These are phyloP conservation scores for Aethina tumida DNA, from an alignment of 1,140 invertebrate genomes.

Conservation along the genomic window DNA sequence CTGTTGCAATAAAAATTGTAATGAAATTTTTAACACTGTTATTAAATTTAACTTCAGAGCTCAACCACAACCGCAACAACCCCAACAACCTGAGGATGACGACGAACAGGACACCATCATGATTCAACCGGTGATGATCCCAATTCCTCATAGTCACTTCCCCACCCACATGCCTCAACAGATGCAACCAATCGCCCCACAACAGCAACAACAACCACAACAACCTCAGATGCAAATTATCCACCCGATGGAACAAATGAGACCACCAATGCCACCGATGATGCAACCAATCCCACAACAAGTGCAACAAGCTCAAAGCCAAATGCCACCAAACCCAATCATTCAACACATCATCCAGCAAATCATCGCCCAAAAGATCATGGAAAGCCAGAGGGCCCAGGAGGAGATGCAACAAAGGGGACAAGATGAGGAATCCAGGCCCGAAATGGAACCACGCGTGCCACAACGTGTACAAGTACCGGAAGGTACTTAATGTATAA, in stretches of 20 bases:
- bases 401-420: slow-evolving; percentile 16
- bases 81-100: slow-evolving; percentile 22
- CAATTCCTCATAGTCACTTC: slow-evolving; percentile 27
- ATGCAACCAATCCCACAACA: slow-evolving; percentile 11
- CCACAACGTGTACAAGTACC: slow-evolving; percentile 24
- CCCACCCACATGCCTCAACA: slow-evolving; percentile 32
- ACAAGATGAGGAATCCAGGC: slow-evolving; percentile 13
- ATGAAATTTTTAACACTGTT: too few species aligned
- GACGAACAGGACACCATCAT: slow-evolving; percentile 34
- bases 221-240: slow-evolving; percentile 16
- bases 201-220: slow-evolving; percentile 13
- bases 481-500: slow-evolving; percentile 33
- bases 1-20: too few species aligned
- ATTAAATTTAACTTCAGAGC: slow-evolving; percentile 10
- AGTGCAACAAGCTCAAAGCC: slow-evolving; percentile 13
- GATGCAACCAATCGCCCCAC: slow-evolving; percentile 13
- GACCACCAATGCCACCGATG: slow-evolving; percentile 9
- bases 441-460: slow-evolving; percentile 9
- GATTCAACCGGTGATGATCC: slow-evolving; percentile 35
- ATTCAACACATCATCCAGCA: slow-evolving; percentile 34
- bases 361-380: slow-evolving; percentile 33
- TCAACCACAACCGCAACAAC: slow-evolving; percentile 19
- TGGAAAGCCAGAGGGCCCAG: slow-evolving; percentile 25
- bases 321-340: slow-evolving; percentile 27
- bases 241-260: slow-evolving; percentile 14